Evolutionary conservation across 1,140 invertebrate genomes (phyloP).

Genomic region (Hormaphis cornu): DNA sequence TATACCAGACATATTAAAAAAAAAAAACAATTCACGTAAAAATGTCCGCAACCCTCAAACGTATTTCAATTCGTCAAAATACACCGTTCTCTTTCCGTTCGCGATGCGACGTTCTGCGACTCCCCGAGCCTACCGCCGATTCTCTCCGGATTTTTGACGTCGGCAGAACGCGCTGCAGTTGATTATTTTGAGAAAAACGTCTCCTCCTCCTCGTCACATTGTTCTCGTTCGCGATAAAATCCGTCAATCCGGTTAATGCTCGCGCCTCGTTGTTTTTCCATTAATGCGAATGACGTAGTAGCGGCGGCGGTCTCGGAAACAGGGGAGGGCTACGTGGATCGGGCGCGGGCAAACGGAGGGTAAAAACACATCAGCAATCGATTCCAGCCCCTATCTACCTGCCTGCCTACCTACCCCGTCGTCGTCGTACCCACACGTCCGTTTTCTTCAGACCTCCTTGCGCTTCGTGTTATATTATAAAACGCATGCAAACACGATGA

Average conservation of each 20-base stretch:
- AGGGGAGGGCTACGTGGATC: background rate
- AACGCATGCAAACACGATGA: background rate
- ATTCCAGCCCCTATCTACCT: background rate
- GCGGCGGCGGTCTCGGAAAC: no score
- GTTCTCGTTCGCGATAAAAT: background rate
- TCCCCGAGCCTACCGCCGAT: no score
- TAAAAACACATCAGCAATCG: conserved; percentile 27
- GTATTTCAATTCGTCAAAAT: no score
- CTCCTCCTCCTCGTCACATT: background rate
- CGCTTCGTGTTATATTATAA: conserved; percentile 6
- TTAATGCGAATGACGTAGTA: conserved; percentile 16
- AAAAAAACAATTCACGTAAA: no score
- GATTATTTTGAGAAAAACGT: conserved; percentile 15
- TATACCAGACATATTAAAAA: no score
- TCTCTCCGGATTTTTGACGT: background rate
- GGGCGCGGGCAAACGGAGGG: background rate
- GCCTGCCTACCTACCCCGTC: background rate
- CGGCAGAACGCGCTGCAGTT: background rate
- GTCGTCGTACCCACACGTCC: background rate
- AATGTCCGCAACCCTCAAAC: no score
- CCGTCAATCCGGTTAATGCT: conserved; percentile 12
- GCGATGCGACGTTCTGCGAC: no score
- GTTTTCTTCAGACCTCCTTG: background rate
- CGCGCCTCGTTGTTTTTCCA: conserved; percentile 17
- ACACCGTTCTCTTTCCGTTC: no score